Evolutionary conservation across 2,113 vertebrate species (phyloP), one percentile per base, ranked within the genome.

Genomic region (Odontesthes bonariensis): DNA sequence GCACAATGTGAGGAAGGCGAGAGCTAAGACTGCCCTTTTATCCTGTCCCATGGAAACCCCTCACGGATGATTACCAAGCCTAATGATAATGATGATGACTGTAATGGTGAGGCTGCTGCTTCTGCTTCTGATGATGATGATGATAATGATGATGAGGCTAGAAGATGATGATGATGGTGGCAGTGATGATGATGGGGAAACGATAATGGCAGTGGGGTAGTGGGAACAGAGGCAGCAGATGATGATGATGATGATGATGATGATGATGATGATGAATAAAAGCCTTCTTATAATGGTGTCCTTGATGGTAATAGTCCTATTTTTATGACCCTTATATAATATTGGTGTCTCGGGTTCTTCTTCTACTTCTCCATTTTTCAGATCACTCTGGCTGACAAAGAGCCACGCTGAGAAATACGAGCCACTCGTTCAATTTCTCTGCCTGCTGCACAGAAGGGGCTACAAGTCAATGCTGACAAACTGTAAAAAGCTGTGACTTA

Each of bases 51-150:
- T 84, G 66, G 82, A 88, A 94, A 86, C 88, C 91, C 92, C 89
- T 69, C 60, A 79, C 88, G 90, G 92, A 93, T 95, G 93, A 95
- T 95, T 95, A 93, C 92, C 20, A 22, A 74, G 91, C 84, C 92
- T 94, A 91, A 94, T 94, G 93, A 93, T 95, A 87, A 94, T 94
- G 94, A 95, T 94, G 93, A 94, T 94, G 94, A 94, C 91, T 93
- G 67, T 92, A 93, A 92, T 93, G 88, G 91, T 90, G 80, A 85
- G 83, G 86, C 86, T 87, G 93, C 90, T 91, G 90, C 86, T 90
- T 89, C 68, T 88, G 92, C 82, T 93, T 91, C 86, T 93, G 87
- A 89, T 88, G 74, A 82, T 79, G 87, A 85, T 82, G 35, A 79
- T 85, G 75, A 79, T 86, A 42, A 88, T 91, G 77, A 88, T 86